Base-by-base conservation (phyloP, 2,888 invertebrate species). In the Mermis nigrescens region DNA sequence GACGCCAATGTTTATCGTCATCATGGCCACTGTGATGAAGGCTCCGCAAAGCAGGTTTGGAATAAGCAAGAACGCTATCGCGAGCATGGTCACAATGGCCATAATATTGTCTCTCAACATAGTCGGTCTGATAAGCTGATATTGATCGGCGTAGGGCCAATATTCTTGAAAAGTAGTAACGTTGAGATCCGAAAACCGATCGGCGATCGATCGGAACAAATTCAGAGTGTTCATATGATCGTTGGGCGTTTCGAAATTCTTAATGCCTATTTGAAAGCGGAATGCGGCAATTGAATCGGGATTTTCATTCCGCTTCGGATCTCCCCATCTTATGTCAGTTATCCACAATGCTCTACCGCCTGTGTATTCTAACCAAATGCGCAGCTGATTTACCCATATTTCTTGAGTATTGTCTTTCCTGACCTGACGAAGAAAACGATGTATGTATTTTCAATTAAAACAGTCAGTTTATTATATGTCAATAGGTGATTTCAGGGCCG, bases 81-180 rank as follows among this genome's bases (percentile, higher is more conserved):
- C 78, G 84, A 90, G 87, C 91, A 92, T 92, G 67, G 89, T 84
- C 1, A 83, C 76, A 0, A 89, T 87, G 38, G 91, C 91, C 65
- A 88, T 82, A 56, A 85, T 79, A 78, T 91, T 85, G 69, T 87
- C 85, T 72, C 68, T 65, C 48, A 65, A 61, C 4, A 71, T 63
- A 2, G 70, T 67, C 4, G 70, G 70, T 38, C 66, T 68, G 59
- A 72, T 62, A 46, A 69, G 69, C 52, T 70, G 61, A 57, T 71
- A 72, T 64, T 72, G 74, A 64, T 92, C 92, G 70, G 91, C 91
- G 76, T 88, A 92, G 19, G 91, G 87, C 72, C 91, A 92, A 72
- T 89, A 90, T 0, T 91, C 90, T 77, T 91, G 89, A 72, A 89
- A 92, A 1, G 91, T 88, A 28, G 86, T 88, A 57, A 83, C 87